Evolutionary conservation across 2,888 invertebrate species (phyloP), one percentile per base, ranked within the genome.

Genomic region (Metellina segmentata): DNA sequence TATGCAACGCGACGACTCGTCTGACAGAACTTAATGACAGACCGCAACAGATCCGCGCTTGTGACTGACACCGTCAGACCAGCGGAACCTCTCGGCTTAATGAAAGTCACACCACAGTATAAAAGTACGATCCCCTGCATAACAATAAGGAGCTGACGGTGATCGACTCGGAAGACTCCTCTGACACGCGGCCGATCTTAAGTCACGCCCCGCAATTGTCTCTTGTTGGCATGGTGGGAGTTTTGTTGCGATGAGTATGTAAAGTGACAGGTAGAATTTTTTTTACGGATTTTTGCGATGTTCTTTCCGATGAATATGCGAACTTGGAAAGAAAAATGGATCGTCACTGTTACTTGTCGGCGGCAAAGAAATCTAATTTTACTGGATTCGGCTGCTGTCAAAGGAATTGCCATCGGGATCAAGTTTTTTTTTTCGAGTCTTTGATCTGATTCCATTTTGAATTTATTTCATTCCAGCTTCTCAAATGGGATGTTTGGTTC

Each of bases 1-100:
- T 52, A 78, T 78, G 78, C 78, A 78, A 78, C 52, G 52, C 51
- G 78, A 51, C 11, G 75, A 75, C 75, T 34, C 20, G 34, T 34
- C 48, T 7, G 52, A 78, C 52, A 51, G 52, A 52, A 51, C 51
- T 52, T 78, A 78, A 78, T 78, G n/a, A 75, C 75, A 34, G 72
- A 5, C 9, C 48, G 34, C 20, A 34, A 61, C 16, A 61, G 61
- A 61, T 61, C 0, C 20, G 71, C 8, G 34, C 75, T 9, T 75
- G 75, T 11, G 75, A 7, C 71, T 0, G 71, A 71, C 34, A 0
- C 61, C 9, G 61, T 61, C 61, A 61, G 4, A 61, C 61, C 61
- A 16, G 61, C 61, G 16, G 61, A 61, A 34, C 34, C 34, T 34
- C 61, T 16, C 16, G 9, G 61, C 16, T 61, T 61, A 61, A 61